Evolutionary conservation across 1,140 invertebrate genomes (phyloP).

Genomic region (Drosophila nasuta): DNA sequence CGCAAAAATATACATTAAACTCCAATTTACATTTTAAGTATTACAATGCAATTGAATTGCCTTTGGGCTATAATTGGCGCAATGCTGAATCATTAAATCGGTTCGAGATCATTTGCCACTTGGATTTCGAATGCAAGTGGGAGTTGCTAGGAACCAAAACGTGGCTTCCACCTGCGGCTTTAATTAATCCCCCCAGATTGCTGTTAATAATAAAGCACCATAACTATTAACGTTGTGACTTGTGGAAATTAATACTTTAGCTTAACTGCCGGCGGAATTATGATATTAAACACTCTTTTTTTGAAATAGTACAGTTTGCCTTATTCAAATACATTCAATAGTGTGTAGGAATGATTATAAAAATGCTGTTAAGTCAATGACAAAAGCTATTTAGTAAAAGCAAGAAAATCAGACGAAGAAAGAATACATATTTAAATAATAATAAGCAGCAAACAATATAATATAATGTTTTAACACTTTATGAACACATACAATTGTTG

Average conservation of each 20-base stretch:
- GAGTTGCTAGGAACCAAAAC: constrained; percentile 19
- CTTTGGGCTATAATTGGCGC: constrained; percentile 45
- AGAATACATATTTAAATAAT: no score
- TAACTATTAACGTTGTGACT: background rate
- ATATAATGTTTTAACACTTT: no score
- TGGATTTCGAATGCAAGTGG: constrained; percentile 23
- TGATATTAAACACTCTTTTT: background rate
- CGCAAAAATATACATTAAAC: constrained; percentile 76
- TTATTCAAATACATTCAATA: background rate
- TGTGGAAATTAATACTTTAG: background rate
- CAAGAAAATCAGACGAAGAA: no score
- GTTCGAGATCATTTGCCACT: constrained; percentile 27
- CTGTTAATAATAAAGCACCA: constrained; percentile 6
- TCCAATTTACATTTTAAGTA: constrained; percentile 67
- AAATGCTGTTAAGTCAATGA: background rate
- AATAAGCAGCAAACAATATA: no score
- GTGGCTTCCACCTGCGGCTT: constrained; percentile 9
- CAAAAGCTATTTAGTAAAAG: no score
- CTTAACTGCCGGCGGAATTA: background rate
- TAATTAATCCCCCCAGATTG: constrained; percentile 5
- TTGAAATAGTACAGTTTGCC: background rate
- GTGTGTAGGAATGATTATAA: background rate
- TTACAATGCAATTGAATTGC: constrained; percentile 53
- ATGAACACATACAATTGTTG: no score
- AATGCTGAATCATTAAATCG: constrained; percentile 44